Evolutionary conservation across 2,797 vertebrate genomes (phyloP), one percentile per base, ranked within the genome.

Genomic region (Betta splendens): DNA sequence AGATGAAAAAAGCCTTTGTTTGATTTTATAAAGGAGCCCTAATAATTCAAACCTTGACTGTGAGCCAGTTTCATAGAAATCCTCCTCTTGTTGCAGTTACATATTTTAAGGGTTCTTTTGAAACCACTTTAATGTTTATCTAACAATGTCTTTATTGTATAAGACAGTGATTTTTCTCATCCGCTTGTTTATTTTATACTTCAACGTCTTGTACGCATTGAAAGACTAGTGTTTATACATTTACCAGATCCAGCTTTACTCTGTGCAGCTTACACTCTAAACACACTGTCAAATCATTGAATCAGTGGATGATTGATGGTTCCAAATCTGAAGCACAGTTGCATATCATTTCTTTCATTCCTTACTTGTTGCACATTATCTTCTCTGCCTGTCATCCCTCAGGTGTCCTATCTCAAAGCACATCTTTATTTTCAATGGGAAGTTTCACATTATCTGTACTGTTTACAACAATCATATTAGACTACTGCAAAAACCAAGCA

Each of bases 161-260:
- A 13, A 31, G 44, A 21, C 35, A 22, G 15, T 3, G 9, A 39
- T 21, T 50, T 52, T 60, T 23, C 11, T 45, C n/a, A 17, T 32
- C 45, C 37, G 47, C 16, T 65, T 43, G 54, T 57, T 60, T 56
- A 49, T 39, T 49, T 69, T 40, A 17, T 46, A 51, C 38, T 20
- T 13, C n/a, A 36, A 43, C 21, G 3, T 23, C 7, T 13, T 4
- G 7, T n/a, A 32, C 50, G 23, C 2, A 18, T 43, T 35, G 9
- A 25, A 23, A 15, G 54, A 69, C 22, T 0, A 12, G 43, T 37
- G 32, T 73, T 64, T 54, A 58, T 55, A 44, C 45, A 25, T 42
- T 8, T 9, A 49, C 22, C 28, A 38, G 23, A 54, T 28, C 7
- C 31, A 29, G 32, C 9, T 26, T 20, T 35, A 61, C 23, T 21